A percentile compares a stretch with the other conserved stretches of the same genome.
Evolutionary conservation across 1,140 invertebrate species (phyloP).

Genomic region (Asobara japonica): DNA sequence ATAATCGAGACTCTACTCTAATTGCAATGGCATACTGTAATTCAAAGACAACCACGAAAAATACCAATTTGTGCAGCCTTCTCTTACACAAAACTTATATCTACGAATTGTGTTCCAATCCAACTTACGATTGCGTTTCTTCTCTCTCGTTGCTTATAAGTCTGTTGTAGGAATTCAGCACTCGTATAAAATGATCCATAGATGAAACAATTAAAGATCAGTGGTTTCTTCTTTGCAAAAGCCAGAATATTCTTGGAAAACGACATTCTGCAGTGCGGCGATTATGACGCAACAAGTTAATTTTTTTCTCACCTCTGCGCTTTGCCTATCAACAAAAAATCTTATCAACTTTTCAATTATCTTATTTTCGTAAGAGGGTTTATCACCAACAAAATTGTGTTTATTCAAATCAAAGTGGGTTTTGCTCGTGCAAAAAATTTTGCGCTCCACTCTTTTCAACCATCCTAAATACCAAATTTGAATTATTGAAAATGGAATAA

Average conservation of each 20-base stretch:
- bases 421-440: too few relatives aligned
- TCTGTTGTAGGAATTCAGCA: conserved; percentile 82
- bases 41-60: neutral
- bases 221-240: conserved; percentile 67
- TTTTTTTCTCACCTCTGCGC: neutral
- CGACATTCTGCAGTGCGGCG: conserved; percentile 16
- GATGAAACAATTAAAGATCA: conserved; percentile 77
- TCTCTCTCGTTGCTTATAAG: conserved; percentile 66
- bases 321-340: neutral
- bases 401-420: too few relatives aligned
- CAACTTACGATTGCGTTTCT: conserved; percentile 56
- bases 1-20: too few relatives aligned
- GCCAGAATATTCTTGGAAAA: conserved; percentile 11
- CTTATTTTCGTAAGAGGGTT: too few relatives aligned
- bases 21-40: too few relatives aligned
- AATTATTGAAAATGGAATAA: too few relatives aligned
- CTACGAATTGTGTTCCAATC: conserved; percentile 23
- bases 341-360: neutral
- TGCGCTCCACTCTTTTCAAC: too few relatives aligned
- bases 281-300: neutral
- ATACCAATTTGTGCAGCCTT: conserved; percentile 22
- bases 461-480: too few relatives aligned
- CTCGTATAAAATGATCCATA: conserved; percentile 82
- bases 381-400: too few relatives aligned
- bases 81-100: neutral